Base-by-base conservation (phyloP, 2,888 invertebrate genomes). In the Emmelina monodactyla region DNA sequence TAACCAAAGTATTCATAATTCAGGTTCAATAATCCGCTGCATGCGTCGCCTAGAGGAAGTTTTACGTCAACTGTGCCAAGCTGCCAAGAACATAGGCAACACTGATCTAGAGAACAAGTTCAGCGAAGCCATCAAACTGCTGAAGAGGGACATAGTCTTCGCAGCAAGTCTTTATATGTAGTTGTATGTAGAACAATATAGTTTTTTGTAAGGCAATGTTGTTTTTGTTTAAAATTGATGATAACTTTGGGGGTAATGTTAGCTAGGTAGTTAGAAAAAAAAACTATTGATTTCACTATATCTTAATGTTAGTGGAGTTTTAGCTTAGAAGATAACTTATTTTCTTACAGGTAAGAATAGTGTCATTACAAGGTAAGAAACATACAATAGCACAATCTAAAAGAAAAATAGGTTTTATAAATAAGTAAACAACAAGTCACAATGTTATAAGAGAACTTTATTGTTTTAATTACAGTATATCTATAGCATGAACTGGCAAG, bases 101-200 rank as follows among this genome's bases (percentile, higher is more conserved):
- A 89, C 91, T 1, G 96, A 96, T 50, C 81, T 98, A 44, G 97
- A 98, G 78, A 91, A 91, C 54, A 98, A 97, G 76, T 98, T 98
- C 72, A 89, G 91, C 46, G 92, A 94, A 59, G 92, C 93, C 38
- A 91, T 97, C 46, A 91, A 90, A 55, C 71, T 92, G 43, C 86
- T 99, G 38, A 99, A 99, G 71, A 85, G 99, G 46, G 99, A 99
- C 67, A 99, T 99, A 61, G 94, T 99, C n/a, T 99, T 99, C 75
- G 99, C 99, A 14, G 97, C 98, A 37, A 97, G 97, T 69, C 85
- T 99, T 34, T 99, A 99, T 45, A 79, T 79, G 79, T 79, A 32
- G 6, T 25, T 9, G 19, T 19, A 19, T 19, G 5, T 19, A 19
- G 5, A 19, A 19, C 5, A 19, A 19, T 19, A 19, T 19, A 19